Base-by-base conservation (phyloP, 2,113 vertebrate genomes). In the Leuciscus idus region DNA sequence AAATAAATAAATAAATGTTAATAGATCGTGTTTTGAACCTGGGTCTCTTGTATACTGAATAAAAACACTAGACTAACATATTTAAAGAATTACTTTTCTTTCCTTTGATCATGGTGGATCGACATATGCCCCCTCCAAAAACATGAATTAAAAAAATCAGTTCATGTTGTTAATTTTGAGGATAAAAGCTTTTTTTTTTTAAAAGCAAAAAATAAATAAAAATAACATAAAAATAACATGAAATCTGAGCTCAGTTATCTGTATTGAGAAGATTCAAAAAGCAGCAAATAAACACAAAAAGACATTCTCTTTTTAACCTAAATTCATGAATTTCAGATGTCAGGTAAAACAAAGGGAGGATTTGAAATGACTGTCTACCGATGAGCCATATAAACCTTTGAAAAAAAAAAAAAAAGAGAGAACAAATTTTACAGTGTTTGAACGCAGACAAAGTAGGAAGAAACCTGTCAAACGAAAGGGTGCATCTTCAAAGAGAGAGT, bases 381-480 rank as follows among this genome's bases (percentile, higher is more conserved):
- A 43, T n/a, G 33, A 79, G 33, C 10, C 75, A 61, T 2, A 26
- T 9, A 21, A 66, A 30, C 61, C 23, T 81, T 78, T 57, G 50
- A 21, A 62, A 46, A 81, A 79, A 28, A 6, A n/a, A n/a, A n/a
- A n/a, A n/a, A n/a, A n/a, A n/a, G n/a, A 26, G 19, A 3, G 62
- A 39, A 21, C 48, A 55, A 0, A 72, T 72, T 72, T 70, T 52
- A 82, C 59, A 55, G 3, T 33, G 64, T 28, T 70, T n/a, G 19
- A 55, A 83, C 0, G 0, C 77, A 68, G 28, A 50, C 28, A 83
- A 10, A 57, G 50, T 52, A 39, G 30, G 30, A 73, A 6, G 19
- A 83, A 83, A 73, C 21, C 68, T 84, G 50, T 73, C 28, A 55
- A 84, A 55, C 5, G 19, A 70, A 83, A 52, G 81, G 9, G 39